Percentiles rank a stretch among this genome's conserved stretches.
phyloP scores from a whole-genome alignment of 2,888 invertebrate genomes.

The Zhuqinia jingwanae region DNA sequence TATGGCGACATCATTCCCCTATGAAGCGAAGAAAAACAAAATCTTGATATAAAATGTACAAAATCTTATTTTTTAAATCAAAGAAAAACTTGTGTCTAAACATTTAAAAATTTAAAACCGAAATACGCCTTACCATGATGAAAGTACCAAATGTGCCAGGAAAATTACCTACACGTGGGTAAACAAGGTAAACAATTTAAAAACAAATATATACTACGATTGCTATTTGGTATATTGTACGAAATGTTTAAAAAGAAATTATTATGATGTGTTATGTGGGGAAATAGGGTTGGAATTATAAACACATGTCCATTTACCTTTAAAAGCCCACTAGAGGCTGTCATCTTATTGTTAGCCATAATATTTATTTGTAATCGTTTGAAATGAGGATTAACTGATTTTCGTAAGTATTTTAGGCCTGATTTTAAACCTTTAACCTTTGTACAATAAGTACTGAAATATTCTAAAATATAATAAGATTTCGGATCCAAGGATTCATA shows the following conservation, averaged over 20 bases:
- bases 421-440: no score
- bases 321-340: slow-evolving; percentile 41
- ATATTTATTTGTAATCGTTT: no score
- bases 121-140: slow-evolving; percentile 74
- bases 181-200: slow-evolving; percentile 2
- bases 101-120: no score
- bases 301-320: no score
- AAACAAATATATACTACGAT: background rate
- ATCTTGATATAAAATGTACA: background rate
- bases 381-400: no score
- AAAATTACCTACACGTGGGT: slow-evolving; percentile 63
- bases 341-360: slow-evolving; percentile 14
- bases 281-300: background rate
- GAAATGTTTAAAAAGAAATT: background rate
- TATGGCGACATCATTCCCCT: slow-evolving; percentile 74
- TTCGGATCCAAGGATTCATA: no score
- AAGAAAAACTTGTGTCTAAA: no score
- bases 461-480: no score
- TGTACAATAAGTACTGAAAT: no score
- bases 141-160: slow-evolving; percentile 73
- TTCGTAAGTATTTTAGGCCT: no score
- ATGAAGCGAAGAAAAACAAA: background rate
- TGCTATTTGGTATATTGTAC: no score
- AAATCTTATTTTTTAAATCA: no score
- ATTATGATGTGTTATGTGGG: background rate